Percentiles rank a stretch among this genome's conserved stretches.
phyloP scores from a whole-genome alignment of 37 sponge, comb jelly and placozoan species.

The Theonella swinhoei region DNA sequence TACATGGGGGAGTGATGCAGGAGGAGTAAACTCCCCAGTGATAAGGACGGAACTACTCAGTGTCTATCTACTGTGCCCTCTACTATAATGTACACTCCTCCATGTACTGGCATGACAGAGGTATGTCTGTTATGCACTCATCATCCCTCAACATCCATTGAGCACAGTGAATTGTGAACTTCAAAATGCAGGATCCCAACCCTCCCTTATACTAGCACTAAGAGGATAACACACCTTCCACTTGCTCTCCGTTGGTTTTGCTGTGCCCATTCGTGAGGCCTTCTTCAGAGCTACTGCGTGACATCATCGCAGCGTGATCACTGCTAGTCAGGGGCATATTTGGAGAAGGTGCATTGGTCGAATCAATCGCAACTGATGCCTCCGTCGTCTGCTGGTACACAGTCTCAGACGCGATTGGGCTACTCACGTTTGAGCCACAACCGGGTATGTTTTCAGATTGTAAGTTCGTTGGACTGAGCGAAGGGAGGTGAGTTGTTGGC shows the following conservation, averaged over 20 bases:
- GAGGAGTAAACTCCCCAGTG: no score
- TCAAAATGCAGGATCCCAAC: no score
- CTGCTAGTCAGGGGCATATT: constrained; percentile 60
- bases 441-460: neutral
- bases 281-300: neutral
- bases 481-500: neutral
- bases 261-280: neutral
- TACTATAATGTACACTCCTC: no score
- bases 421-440: neutral
- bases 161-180: no score
- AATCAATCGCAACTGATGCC: neutral
- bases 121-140: no score
- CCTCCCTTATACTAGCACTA: no score
- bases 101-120: no score
- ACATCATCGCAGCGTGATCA: constrained; percentile 69
- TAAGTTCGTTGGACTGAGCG: neutral
- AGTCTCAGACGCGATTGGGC: neutral
- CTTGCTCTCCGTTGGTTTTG: neutral
- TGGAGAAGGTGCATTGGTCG: constrained; percentile 28
- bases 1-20: no score
- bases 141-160: no score
- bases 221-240: neutral
- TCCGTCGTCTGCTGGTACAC: constrained; percentile 2
- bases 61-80: no score
- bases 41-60: no score